phyloP scores from a whole-genome alignment of 2,888 invertebrate species.

The Coelopa pilipes region DNA sequence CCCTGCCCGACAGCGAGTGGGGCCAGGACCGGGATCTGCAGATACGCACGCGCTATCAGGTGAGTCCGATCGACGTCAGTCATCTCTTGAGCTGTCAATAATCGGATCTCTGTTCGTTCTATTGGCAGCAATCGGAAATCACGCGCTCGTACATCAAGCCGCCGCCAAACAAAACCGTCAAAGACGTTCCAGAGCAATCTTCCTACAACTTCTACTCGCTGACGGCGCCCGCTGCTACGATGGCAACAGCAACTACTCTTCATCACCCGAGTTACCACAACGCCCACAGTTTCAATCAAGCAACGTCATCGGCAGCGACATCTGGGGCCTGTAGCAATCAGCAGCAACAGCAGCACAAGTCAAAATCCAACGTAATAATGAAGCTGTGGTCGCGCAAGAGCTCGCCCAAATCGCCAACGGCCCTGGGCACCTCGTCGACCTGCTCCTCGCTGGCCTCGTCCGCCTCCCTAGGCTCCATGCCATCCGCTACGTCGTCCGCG shows the following conservation, averaged over 20 bases:
- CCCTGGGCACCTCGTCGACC: slow-evolving; percentile 52
- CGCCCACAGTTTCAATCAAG: slow-evolving; percentile 42
- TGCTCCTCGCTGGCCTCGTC: slow-evolving; percentile 55
- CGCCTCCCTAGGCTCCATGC: slow-evolving; percentile 54
- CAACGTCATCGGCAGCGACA: slow-evolving; percentile 37
- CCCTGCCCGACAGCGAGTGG: slow-evolving; percentile 75
- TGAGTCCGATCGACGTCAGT: slow-evolving; percentile 48
- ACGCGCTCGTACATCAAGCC: slow-evolving; percentile 75
- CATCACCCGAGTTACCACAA: slow-evolving; percentile 41
- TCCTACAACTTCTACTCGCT: slow-evolving; percentile 55
- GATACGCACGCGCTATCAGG: slow-evolving; percentile 75
- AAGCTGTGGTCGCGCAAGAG: slow-evolving; percentile 67
- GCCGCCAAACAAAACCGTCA: slow-evolving; percentile 76
- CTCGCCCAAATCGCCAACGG: slow-evolving; percentile 64
- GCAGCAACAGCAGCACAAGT: slow-evolving; percentile 54
- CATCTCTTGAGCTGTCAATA: neutral
- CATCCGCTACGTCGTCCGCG: slow-evolving; percentile 55
- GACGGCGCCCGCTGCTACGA: slow-evolving; percentile 43
- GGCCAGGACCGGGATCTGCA: slow-evolving; percentile 73
- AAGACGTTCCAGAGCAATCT: slow-evolving; percentile 72
- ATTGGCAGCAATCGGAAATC: slow-evolving; percentile 73
- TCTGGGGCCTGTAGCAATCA: slow-evolving; percentile 39
- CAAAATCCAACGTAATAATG: slow-evolving; percentile 66
- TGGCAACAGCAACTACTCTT: slow-evolving; percentile 39
- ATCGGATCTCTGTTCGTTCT: neutral